phyloP scores from a whole-genome alignment of 1,140 invertebrate genomes.

The Antheraea pernyi region DNA sequence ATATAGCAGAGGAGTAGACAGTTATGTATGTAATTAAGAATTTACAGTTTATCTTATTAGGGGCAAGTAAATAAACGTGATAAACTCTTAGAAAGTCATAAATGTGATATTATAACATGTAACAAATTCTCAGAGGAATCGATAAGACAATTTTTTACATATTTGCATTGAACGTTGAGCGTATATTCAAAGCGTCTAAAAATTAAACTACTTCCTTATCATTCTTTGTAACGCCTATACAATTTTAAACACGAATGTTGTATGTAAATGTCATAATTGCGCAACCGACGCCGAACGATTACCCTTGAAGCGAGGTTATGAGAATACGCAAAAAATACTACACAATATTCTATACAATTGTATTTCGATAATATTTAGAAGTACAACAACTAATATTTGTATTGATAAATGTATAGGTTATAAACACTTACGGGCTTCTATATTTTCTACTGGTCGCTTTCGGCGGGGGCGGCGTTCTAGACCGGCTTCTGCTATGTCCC shows the following conservation, averaged over 20 bases:
- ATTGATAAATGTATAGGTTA: background rate
- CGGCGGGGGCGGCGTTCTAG: slow-evolving; percentile 70
- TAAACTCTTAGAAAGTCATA: too few relatives aligned
- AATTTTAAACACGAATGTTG: slow-evolving; percentile 4
- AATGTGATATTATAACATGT: too few relatives aligned
- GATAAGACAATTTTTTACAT: too few relatives aligned
- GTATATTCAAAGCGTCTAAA: background rate
- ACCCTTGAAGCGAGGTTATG: slow-evolving; percentile 65
- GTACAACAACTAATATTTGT: slow-evolving; percentile 11
- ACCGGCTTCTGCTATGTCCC: slow-evolving; percentile 73
- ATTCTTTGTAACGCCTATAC: slow-evolving; percentile 3
- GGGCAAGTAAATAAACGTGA: too few relatives aligned
- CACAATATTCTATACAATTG: slow-evolving; percentile 8
- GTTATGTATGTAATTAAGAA: too few relatives aligned
- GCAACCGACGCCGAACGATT: slow-evolving; percentile 40
- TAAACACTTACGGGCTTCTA: slow-evolving; percentile 64
- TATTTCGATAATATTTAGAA: background rate
- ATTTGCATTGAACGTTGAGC: too few relatives aligned
- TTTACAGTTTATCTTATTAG: too few relatives aligned
- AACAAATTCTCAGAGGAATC: too few relatives aligned
- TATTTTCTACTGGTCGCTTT: slow-evolving; percentile 68
- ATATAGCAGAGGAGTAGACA: too few relatives aligned
- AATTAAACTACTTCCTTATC: slow-evolving; percentile 1
- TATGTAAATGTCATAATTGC: slow-evolving; percentile 43
- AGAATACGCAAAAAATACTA: slow-evolving; percentile 15